These are phyloP conservation scores for Protosalanx chinensis DNA, from an alignment of 2,797 vertebrate species.

Conservation along the genomic window DNA sequence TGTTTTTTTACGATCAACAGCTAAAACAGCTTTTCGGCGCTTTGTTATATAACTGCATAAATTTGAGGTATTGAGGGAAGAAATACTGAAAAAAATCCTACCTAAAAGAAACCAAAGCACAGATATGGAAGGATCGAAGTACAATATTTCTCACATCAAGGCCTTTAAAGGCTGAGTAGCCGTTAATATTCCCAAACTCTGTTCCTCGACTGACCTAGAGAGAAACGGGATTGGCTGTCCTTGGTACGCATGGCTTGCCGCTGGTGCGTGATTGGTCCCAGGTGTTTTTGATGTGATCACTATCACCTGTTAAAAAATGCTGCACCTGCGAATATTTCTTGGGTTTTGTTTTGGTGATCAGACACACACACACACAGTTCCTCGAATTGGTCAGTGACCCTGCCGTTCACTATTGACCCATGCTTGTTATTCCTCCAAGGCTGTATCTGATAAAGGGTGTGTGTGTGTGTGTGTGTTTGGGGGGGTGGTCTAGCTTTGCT, in stretches of 20 bases:
- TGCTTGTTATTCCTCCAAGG: conserved; percentile 11
- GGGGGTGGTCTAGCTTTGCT: neutral
- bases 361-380: neutral
- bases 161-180: neutral
- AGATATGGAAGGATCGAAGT: conserved; percentile 9
- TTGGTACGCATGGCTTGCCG: neutral
- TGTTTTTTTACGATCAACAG: conserved; percentile 51
- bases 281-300: neutral
- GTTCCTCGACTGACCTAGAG: neutral
- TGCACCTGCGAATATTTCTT: too few species aligned
- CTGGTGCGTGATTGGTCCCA: neutral
- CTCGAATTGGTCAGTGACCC: neutral
- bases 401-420: conserved; percentile 8
- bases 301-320: too few species aligned
- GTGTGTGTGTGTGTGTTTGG: conserved; percentile 13
- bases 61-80: conserved; percentile 27
- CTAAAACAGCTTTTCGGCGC: conserved; percentile 42
- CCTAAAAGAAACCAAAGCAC: conserved; percentile 66
- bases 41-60: conserved; percentile 53
- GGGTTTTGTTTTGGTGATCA: neutral
- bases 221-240: neutral
- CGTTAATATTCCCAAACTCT: too few species aligned
- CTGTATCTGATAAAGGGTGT: conserved; percentile 7
- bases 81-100: neutral
- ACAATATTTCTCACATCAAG: neutral